A percentile compares a stretch with the other conserved stretches of the same genome.
Evolutionary conservation across 30 jellyfish, hydroid and myxozoan species (phyloP).

Genomic region (Turritopsis dohrnii): DNA sequence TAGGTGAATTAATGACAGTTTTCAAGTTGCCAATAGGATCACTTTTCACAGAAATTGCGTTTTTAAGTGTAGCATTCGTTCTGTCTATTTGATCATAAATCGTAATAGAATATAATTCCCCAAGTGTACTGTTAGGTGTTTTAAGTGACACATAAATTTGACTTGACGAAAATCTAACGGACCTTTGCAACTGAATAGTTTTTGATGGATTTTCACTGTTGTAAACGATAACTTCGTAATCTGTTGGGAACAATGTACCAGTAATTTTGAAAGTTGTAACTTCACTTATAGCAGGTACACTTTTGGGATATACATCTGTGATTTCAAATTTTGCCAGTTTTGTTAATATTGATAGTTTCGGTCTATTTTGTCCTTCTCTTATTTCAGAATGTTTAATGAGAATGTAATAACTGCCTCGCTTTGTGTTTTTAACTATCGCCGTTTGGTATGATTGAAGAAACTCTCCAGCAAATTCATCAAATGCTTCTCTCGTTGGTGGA

Average conservation of each 20-base stretch:
- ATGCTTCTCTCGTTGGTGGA: constrained; percentile 21
- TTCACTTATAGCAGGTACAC: background rate
- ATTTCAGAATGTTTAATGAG: background rate
- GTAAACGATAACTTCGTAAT: background rate
- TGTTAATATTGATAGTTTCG: background rate
- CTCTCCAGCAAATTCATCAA: constrained; percentile 24
- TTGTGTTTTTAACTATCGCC: constrained; percentile 18
- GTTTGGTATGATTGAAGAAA: constrained; percentile 8
- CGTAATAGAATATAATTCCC: background rate
- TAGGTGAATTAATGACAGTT: constrained; percentile 19
- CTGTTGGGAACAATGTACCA: constrained; percentile 31
- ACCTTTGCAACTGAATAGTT: background rate
- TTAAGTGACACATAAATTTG: constrained; percentile 20
- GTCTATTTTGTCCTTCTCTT: background rate
- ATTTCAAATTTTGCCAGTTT: constrained; percentile 27
- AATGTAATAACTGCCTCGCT: constrained; percentile 29
- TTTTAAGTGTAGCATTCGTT: background rate
- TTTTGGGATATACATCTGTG: constrained; percentile 9
- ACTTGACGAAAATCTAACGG: constrained; percentile 28
- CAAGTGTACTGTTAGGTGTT: background rate
- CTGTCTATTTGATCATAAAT: background rate
- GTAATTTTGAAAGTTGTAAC: constrained; percentile 7
- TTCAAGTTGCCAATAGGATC: constrained; percentile 21
- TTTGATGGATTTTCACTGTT: background rate
- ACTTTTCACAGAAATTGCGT: background rate